These are phyloP conservation scores for Paratilapia polleni DNA, from an alignment of 2,113 vertebrate species.

Conservation along the genomic window DNA sequence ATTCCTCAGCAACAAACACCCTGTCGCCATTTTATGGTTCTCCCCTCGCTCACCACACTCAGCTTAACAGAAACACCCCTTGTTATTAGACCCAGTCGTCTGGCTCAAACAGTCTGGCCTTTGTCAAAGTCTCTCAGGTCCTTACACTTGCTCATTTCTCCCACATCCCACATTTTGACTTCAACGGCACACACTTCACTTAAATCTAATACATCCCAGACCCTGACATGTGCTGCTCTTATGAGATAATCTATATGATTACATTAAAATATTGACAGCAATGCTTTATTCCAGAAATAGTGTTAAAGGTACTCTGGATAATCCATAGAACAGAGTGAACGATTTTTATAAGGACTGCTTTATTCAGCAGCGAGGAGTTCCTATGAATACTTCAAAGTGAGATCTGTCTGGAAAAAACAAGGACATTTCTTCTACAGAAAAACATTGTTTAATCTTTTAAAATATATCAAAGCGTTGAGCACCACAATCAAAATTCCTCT, in stretches of 20 bases:
- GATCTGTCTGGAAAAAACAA: conserved; percentile 23
- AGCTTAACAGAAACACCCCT: conserved; percentile 3
- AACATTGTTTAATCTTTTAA: conserved; percentile 18
- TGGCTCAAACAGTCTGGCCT: not conserved
- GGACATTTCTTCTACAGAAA: conserved; percentile 10
- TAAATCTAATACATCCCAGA: not conserved
- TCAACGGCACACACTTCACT: not conserved
- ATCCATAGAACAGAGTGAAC: not conserved
- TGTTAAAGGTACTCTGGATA: not conserved
- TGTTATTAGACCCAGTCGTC: conserved; percentile 9
- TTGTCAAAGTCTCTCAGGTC: conserved; percentile 11
- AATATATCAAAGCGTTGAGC: conserved; percentile 29
- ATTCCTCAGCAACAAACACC: conserved; percentile 5
- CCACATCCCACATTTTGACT: not conserved
- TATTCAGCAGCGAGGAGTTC: not conserved
- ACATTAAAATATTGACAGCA: not conserved
- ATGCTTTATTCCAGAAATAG: not conserved
- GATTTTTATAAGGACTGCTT: not conserved
- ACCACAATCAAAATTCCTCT: conserved; percentile 10
- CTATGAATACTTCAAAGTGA: conserved; percentile 16
- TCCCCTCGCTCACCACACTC: conserved; percentile 1
- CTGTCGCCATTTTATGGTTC: conserved; percentile 4
- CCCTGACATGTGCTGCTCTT: not conserved
- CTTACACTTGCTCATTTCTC: not conserved
- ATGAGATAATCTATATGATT: not conserved